Base-by-base conservation (phyloP, 2,888 invertebrate genomes). In the Frankliniella fusca region DNA sequence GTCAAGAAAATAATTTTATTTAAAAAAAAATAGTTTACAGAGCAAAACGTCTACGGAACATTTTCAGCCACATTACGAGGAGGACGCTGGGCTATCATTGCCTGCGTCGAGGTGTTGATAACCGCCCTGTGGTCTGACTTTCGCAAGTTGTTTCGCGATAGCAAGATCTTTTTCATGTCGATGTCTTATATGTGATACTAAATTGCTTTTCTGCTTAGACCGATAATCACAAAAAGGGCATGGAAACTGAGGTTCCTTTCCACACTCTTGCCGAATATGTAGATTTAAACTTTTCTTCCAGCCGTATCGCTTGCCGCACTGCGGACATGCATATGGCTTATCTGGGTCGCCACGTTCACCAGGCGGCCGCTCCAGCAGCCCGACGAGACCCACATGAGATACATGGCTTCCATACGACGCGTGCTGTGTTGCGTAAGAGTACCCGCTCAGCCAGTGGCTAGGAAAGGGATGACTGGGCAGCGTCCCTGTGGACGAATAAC, bases 301-400 rank as follows among this genome's bases (percentile, higher is more conserved):
- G 2, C 70, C 70, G 23, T 76, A 92, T 83, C 90, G 88, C 87
- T 91, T 91, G 9, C 90, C 91, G 88, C 92, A 92, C 83, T 89
- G 88, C 81, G 85, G 83, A 86, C 92, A 92, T 87, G 89, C 89
- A 88, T 90, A 91, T 0, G 90, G 88, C 87, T 91, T 91, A 81
- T 27, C 76, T 12, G 65, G 15, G n/a, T 50, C 76, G 11, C 84
- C 83, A 20, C 70, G 27, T 27, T 76, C 70, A 12, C 70, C 70
- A n/a, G 0, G 10, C 27, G 23, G 12, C 70, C 70, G 23, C 0
- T 76, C 70, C 27, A 23, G n/a, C 27, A 76, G 8, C 27, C 27
- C 70, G 23, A 76, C 5, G 38, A 38, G 38, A 38, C 38, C 38
- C 38, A 5, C 38, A 38, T 38, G 38, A 5, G 3, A 5, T 38